Evolutionary conservation across 2,113 vertebrate species (phyloP).

Genomic region (Myotis yumanensis): DNA sequence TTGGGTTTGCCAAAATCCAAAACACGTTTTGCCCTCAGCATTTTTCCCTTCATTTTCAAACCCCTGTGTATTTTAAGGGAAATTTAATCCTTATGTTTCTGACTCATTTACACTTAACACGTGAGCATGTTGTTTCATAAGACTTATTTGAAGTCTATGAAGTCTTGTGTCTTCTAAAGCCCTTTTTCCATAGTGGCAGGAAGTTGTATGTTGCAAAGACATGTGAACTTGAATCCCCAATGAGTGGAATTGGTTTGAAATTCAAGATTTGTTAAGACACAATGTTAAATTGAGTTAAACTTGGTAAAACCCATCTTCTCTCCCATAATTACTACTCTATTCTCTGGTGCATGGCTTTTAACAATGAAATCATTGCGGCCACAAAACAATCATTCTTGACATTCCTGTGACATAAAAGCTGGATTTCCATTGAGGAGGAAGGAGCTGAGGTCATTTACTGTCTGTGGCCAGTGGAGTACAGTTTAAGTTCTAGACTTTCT

Average conservation of each 20-base stretch:
- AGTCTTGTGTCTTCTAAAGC: conserved; percentile 62
- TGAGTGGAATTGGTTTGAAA: conserved; percentile 51
- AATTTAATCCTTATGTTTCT: conserved; percentile 80
- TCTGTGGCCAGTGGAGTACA: not conserved
- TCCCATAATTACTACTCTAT: conserved; percentile 15
- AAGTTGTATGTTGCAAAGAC: conserved; percentile 61
- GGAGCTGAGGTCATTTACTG: not conserved
- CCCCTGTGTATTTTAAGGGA: conserved; percentile 76
- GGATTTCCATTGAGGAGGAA: not conserved
- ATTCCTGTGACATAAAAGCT: not conserved
- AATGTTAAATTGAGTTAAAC: conserved; percentile 59
- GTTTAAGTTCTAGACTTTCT: not conserved
- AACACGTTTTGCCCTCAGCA: conserved; percentile 78
- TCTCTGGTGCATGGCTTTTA: conserved; percentile 19
- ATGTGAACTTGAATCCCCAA: conserved; percentile 40
- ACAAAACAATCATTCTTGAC: conserved; percentile 23
- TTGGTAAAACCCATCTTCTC: conserved; percentile 37
- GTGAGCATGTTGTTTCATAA: conserved; percentile 77
- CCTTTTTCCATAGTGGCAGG: conserved; percentile 53
- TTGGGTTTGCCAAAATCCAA: conserved; percentile 78
- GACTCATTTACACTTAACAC: conserved; percentile 79
- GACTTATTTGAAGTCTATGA: conserved; percentile 76
- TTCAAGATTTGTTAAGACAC: conserved; percentile 51
- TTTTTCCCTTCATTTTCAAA: conserved; percentile 80
- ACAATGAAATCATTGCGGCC: conserved; percentile 45